These are phyloP conservation scores for human (Homo sapiens) DNA, from an alignment of 2,113 vertebrate genomes.

Conservation along the genomic window DNA sequence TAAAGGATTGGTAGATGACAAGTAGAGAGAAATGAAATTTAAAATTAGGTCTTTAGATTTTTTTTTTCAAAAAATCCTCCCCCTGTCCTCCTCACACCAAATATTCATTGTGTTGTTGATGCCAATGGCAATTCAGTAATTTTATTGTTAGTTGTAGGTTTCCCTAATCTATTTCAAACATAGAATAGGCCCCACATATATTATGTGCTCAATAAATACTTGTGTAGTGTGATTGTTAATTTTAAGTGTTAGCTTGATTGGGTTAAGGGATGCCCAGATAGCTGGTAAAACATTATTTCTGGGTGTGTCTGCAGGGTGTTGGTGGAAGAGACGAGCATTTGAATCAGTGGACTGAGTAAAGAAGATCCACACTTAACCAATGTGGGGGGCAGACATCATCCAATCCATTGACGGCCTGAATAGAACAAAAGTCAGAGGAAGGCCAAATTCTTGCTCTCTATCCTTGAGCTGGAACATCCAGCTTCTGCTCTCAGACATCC, in stretches of 20 bases:
- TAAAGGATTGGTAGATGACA: neutral
- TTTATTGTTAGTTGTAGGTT: neutral
- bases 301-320: neutral
- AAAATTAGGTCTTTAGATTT: neutral
- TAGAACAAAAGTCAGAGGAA: neutral
- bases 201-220: neutral
- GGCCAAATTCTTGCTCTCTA: neutral
- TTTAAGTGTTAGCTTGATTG: neutral
- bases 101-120: neutral
- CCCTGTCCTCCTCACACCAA: neutral
- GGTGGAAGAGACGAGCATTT: neutral
- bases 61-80: neutral
- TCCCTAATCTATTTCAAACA: neutral
- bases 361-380: neutral
- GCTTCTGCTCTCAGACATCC: neutral
- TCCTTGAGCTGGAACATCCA: neutral
- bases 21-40: neutral
- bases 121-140: neutral
- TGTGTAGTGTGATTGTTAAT: neutral
- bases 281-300: neutral
- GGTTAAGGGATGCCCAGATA: neutral
- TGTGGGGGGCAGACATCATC: neutral
- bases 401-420: neutral
- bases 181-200: neutral
- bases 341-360: neutral